Evolutionary conservation across 2,888 invertebrate species (phyloP), one percentile per base, ranked within the genome.

Genomic region (Halictus ligatus): DNA sequence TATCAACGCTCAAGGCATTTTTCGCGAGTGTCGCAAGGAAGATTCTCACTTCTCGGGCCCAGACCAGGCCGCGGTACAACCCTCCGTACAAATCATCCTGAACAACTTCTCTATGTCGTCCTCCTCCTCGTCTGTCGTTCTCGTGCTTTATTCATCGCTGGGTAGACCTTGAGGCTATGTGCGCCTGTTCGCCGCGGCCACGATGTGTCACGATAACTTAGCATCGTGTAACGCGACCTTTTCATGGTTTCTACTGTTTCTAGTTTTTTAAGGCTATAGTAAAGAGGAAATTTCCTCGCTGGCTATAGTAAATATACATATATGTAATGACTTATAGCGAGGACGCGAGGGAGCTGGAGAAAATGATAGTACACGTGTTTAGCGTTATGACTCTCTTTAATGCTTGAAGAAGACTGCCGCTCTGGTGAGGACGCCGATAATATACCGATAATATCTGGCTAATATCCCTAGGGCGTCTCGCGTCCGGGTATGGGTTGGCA

Each of bases 61-160:
- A 3, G 64, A 75, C 43, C 25, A 73, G 77, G 50, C 73, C 43
- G 40, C 64, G n/a, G 46, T 78, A 48, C 10, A 73, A 78, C 12
- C 46, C 29, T 54, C 60, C 25, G 25, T 50, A 35, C 60, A 74
- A 76, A 81, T 72, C 86, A 86, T 86, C 74, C 73, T 85, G 77
- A 74, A 80, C 15, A 78, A 54, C 83, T 50, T 67, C 71, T 64
- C 6, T 74, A 71, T 76, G 35, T 43, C 67, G 72, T 72, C 75
- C 29, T 78, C 79, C 69, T 76, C 58, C 58, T 58, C 78, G 75
- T 69, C 25, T 35, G 73, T 21, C 58, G 75, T n/a, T 58, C 40
- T 75, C 43, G 40, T 71, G 15, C 50, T 75, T 48, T 25, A 21
- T 74, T 74, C 84, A 74, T 84, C 69, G 84, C 75, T 54, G 78